phyloP scores from a whole-genome alignment of 2,888 invertebrate genomes.

The Dorcus hopei region DNA sequence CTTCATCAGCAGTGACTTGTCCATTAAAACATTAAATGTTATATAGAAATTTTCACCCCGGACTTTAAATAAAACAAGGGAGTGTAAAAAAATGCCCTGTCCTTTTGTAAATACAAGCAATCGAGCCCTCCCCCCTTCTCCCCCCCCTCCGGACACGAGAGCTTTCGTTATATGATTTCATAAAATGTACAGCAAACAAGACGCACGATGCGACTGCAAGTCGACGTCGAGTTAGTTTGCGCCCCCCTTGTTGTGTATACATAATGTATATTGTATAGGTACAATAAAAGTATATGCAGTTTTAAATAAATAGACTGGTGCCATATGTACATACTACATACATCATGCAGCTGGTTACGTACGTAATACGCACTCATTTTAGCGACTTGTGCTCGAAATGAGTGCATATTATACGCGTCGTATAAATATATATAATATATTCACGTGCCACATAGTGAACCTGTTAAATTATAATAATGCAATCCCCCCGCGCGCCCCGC shows the following conservation, averaged over 20 bases:
- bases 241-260: conserved; percentile 18
- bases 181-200: conserved; percentile 15
- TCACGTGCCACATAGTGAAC: too few species aligned
- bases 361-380: too few species aligned
- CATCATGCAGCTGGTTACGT: too few species aligned
- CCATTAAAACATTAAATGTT: too few species aligned
- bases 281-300: conserved; percentile 32
- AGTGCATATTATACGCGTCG: too few species aligned
- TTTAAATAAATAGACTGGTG: conserved; percentile 33
- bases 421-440: too few species aligned
- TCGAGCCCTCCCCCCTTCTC: neutral
- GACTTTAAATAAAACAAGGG: neutral
- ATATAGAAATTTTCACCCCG: too few species aligned
- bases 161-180: conserved; percentile 35
- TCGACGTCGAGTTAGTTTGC: conserved; percentile 7
- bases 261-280: conserved; percentile 35
- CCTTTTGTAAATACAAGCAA: too few species aligned
- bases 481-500: too few species aligned
- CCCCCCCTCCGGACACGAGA: conserved; percentile 19
- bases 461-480: too few species aligned
- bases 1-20: too few species aligned
- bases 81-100: neutral
- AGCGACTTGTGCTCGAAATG: too few species aligned
- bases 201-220: conserved; percentile 3
- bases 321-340: conserved; percentile 32